Percentiles rank a stretch among this genome's conserved stretches.
These are phyloP conservation scores for Mormyrus iriodes DNA, from an alignment of 2,113 vertebrate genomes.

Conservation along the genomic window DNA sequence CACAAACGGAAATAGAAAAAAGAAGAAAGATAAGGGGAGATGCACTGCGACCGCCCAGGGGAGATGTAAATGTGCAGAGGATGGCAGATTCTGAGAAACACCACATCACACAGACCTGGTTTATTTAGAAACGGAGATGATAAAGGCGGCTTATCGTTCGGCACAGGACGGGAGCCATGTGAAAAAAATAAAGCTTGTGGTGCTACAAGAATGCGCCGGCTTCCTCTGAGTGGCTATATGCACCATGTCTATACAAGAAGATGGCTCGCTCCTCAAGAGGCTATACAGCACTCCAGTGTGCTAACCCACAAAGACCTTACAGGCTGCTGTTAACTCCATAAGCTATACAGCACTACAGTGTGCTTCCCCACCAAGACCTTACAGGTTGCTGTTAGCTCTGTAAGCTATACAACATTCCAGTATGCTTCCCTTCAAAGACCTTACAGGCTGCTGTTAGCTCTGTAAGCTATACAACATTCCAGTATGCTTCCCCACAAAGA, in stretches of 20 bases:
- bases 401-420: background rate
- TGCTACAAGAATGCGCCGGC: background rate
- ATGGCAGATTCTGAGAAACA: constrained; percentile 12
- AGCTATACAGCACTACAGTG: background rate
- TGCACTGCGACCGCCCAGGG: background rate
- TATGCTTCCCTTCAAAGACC: background rate
- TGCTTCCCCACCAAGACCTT: background rate
- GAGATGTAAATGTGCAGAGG: background rate
- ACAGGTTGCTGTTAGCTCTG: background rate
- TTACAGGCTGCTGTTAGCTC: background rate
- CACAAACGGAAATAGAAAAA: constrained; percentile 1
- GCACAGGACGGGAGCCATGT: background rate
- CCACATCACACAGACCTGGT: constrained; percentile 1
- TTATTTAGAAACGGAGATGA: constrained; percentile 10
- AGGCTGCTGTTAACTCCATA: background rate
- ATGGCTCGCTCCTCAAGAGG: background rate
- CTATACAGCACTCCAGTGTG: background rate
- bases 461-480: background rate
- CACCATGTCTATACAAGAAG: background rate
- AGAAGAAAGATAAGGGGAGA: background rate
- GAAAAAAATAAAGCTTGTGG: background rate
- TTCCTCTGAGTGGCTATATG: background rate
- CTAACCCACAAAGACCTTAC: background rate
- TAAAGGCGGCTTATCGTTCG: background rate
- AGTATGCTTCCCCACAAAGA: background rate